Evolutionary conservation across 35 echinoderm and acorn worm species (phyloP).

Genomic region (Eucidaris tribuloides): DNA sequence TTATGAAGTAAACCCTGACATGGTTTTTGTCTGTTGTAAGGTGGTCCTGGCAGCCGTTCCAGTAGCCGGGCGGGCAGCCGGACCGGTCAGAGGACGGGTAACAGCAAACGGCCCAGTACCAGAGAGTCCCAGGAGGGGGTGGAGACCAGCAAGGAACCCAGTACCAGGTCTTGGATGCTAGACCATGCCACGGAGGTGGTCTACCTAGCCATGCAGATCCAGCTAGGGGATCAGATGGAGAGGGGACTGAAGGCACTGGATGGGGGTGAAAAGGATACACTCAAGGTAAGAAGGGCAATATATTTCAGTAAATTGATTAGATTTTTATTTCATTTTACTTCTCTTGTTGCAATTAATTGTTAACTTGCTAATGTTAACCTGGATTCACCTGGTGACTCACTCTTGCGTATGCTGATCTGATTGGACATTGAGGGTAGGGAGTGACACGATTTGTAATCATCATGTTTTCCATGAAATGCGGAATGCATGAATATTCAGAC

Average conservation of each 20-base stretch:
- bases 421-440: too few species aligned
- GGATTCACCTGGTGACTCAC: too few species aligned
- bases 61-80: constrained; percentile 73
- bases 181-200: constrained; percentile 95
- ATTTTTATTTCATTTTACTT: too few species aligned
- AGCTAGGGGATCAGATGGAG: constrained; percentile 86
- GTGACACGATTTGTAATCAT: too few species aligned
- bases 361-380: too few species aligned
- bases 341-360: too few species aligned
- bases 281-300: constrained; percentile 76
- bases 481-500: too few species aligned
- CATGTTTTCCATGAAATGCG: too few species aligned
- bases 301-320: too few species aligned
- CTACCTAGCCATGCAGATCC: constrained; percentile 87
- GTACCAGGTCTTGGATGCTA: constrained; percentile 74
- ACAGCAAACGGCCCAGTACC: constrained; percentile 25
- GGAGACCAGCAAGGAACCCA: background rate
- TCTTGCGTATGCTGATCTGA: too few species aligned
- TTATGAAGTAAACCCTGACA: too few species aligned
- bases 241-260: constrained; percentile 70
- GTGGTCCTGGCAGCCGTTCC: constrained; percentile 47
- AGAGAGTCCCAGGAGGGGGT: constrained; percentile 48
- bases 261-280: constrained; percentile 67
- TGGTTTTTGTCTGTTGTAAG: too few species aligned
- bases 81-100: constrained; percentile 28